These are phyloP conservation scores for Bergia sp. DNA, from an alignment of 92 coral and sea anemone species.

Conservation along the genomic window DNA sequence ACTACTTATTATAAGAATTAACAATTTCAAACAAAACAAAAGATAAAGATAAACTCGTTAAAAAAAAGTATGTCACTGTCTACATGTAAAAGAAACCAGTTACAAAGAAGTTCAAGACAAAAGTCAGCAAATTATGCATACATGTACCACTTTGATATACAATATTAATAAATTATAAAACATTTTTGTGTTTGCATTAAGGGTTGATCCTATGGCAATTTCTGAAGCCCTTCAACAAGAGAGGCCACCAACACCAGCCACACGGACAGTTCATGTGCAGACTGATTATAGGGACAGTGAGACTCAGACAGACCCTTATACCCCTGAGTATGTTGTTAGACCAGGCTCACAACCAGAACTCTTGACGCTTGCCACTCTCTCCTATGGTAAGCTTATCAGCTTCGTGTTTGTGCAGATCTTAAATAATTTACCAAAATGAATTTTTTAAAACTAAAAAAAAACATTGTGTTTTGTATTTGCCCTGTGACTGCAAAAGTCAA, in stretches of 20 bases:
- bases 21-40: no score
- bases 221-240: constrained; percentile 67
- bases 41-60: no score
- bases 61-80: no score
- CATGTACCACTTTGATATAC: not conserved
- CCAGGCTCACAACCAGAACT: constrained; percentile 99
- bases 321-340: constrained; percentile 95
- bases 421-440: no score
- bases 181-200: not conserved
- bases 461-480: no score
- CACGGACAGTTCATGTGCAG: constrained; percentile 92
- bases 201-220: constrained; percentile 79
- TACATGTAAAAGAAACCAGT: no score
- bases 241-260: constrained; percentile 91
- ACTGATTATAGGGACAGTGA: constrained; percentile 99
- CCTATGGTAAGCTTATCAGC: constrained; percentile 70
- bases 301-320: constrained; percentile 97
- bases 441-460: no score
- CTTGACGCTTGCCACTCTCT: constrained; percentile 90
- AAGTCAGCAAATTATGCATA: not conserved
- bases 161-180: not conserved
- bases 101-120: not conserved
- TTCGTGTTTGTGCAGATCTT: not conserved
- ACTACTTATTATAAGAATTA: no score
- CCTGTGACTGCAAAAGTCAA: no score